Evolutionary conservation across 2,888 invertebrate species (phyloP).

Genomic region (Idaea aversata): DNA sequence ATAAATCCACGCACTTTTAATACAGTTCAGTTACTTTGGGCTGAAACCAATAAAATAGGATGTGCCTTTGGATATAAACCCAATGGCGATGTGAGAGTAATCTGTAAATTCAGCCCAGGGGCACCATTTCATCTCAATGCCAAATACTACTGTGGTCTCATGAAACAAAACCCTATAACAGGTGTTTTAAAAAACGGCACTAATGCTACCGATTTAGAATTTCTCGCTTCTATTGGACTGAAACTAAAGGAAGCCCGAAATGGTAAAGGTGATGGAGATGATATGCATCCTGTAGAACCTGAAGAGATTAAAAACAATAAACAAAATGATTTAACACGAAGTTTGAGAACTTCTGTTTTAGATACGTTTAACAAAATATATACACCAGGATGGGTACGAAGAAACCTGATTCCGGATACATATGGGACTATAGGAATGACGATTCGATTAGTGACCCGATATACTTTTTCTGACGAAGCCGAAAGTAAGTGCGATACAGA

Average conservation of each 20-base stretch:
- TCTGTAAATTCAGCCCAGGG: constrained; percentile 68
- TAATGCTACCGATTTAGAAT: constrained; percentile 35
- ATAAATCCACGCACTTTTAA: constrained; percentile 48
- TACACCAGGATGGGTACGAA: constrained; percentile 42
- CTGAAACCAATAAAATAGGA: constrained; percentile 63
- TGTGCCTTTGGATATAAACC: constrained; percentile 55
- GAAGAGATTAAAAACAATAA: not conserved
- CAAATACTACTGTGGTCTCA: constrained; percentile 60
- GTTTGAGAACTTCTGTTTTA: constrained; percentile 40
- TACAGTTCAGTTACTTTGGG: constrained; percentile 66
- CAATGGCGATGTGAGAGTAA: constrained; percentile 57
- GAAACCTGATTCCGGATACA: constrained; percentile 24
- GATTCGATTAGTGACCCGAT: constrained; percentile 58
- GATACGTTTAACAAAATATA: constrained; percentile 49
- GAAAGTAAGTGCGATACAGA: constrained; percentile 54
- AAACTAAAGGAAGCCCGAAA: constrained; percentile 21
- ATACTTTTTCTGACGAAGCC: constrained; percentile 50
- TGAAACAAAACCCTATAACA: constrained; percentile 41
- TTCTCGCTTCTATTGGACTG: constrained; percentile 43
- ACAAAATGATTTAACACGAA: not conserved
- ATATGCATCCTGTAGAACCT: not conserved
- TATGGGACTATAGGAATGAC: constrained; percentile 55
- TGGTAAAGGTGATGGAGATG: constrained; percentile 3
- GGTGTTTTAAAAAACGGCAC: constrained; percentile 12
- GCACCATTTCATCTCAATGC: constrained; percentile 56